Conservation (phyloP, 2,888 invertebrate species). For the Pheosia gnoma region DNA sequence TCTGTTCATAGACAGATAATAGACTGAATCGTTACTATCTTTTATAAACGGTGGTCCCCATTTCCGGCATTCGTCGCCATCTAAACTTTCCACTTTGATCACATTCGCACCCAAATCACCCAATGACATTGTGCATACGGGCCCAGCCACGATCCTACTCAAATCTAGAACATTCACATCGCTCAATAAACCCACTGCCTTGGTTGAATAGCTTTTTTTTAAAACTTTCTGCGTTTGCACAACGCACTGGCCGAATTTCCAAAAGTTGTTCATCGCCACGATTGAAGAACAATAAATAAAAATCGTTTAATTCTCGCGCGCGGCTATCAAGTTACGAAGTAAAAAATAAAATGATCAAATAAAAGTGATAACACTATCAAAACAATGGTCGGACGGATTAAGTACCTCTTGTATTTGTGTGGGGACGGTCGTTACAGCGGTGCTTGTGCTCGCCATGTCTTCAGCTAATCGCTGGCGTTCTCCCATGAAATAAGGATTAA, state of each 20-base stretch:
- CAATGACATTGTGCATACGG: slow-evolving; percentile 96
- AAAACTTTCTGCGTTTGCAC: slow-evolving; percentile 34
- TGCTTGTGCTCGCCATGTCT: slow-evolving; percentile 78
- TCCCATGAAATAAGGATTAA: slow-evolving; percentile 63
- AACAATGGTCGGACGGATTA: slow-evolving; percentile 14
- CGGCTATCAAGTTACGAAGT: slow-evolving; percentile 26
- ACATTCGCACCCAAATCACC: slow-evolving; percentile 97
- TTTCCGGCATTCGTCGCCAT: slow-evolving; percentile 92
- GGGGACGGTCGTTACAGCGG: slow-evolving; percentile 70
- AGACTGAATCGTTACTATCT: slow-evolving; percentile 87
- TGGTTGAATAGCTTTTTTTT: slow-evolving; percentile 51
- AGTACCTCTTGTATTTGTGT: slow-evolving; percentile 72
- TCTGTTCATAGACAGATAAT: slow-evolving; percentile 94
- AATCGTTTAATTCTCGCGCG: slow-evolving; percentile 12
- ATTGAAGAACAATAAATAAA: slow-evolving; percentile 27
- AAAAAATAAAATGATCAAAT: slow-evolving; percentile 55
- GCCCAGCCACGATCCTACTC: slow-evolving; percentile 96
- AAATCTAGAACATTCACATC: slow-evolving; percentile 91
- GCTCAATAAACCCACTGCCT: slow-evolving; percentile 83
- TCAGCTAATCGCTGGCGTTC: slow-evolving; percentile 58
- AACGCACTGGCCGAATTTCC: slow-evolving; percentile 36
- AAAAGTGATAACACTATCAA: slow-evolving; percentile 57
- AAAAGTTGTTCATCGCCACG: slow-evolving; percentile 43
- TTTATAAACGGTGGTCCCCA: slow-evolving; percentile 97
- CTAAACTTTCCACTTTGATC: slow-evolving; percentile 95